These are phyloP conservation scores for Leptinotarsa haldemani DNA, from an alignment of 2,888 invertebrate genomes.

Conservation along the genomic window DNA sequence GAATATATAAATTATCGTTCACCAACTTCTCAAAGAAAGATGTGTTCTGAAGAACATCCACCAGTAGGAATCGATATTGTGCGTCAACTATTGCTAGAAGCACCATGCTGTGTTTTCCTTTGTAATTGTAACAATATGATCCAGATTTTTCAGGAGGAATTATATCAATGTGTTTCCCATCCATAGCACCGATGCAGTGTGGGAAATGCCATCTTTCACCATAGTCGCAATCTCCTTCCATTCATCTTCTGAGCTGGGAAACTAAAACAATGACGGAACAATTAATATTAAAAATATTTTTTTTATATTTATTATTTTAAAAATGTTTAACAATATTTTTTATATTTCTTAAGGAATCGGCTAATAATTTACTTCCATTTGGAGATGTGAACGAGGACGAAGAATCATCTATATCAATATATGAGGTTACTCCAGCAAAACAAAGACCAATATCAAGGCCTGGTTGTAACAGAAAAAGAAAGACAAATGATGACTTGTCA, in stretches of 20 bases:
- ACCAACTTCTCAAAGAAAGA: no score
- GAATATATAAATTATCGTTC: no score
- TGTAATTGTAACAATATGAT: no score
- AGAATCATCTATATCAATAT: neutral
- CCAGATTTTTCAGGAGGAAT: no score
- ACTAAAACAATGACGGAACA: constrained; percentile 22
- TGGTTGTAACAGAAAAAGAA: constrained; percentile 13
- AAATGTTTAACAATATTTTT: constrained; percentile 19
- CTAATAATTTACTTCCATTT: constrained; percentile 17
- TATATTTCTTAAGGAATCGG: constrained; percentile 21
- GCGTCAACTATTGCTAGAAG: no score
- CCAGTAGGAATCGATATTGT: no score
- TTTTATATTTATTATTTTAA: neutral
- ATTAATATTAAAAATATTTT: neutral
- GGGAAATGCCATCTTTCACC: no score
- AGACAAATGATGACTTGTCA: constrained; percentile 22
- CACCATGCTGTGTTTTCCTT: no score
- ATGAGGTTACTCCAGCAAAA: constrained; percentile 10
- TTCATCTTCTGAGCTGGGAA: constrained; percentile 19
- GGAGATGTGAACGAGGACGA: constrained; percentile 9
- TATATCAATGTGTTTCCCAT: no score
- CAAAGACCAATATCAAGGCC: constrained; percentile 21
- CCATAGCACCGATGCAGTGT: no score
- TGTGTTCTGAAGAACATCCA: no score
- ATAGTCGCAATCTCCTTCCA: constrained; percentile 19